A percentile compares a stretch with the other conserved stretches of the same genome.
phyloP scores from a whole-genome alignment of 1,140 invertebrate species.

The Antheraea mylitta region DNA sequence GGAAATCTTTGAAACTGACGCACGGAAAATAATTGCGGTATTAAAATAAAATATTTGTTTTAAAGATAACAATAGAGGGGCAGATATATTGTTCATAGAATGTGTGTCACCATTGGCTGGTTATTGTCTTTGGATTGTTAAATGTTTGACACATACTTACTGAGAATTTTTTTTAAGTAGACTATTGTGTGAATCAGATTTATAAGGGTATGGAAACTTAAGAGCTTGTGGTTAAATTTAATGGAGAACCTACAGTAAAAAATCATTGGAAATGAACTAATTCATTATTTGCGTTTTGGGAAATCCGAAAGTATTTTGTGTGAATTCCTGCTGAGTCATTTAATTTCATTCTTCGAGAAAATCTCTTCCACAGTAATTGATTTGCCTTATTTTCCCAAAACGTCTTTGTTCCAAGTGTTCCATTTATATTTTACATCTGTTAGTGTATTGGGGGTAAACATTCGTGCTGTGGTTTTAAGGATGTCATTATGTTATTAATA shows the following conservation, averaged over 20 bases:
- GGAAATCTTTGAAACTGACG: background rate
- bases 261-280: too few relatives aligned
- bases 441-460: background rate
- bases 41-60: background rate
- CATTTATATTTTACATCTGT: background rate
- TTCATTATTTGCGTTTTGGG: too few relatives aligned
- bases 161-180: background rate
- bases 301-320: background rate
- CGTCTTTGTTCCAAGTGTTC: background rate
- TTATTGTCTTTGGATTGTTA: background rate
- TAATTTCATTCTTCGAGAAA: background rate
- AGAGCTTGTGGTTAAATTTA: too few relatives aligned
- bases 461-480: background rate
- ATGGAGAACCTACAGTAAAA: too few relatives aligned
- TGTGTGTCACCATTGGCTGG: background rate
- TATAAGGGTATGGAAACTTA: background rate
- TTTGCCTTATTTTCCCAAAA: background rate
- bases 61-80: background rate
- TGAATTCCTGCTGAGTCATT: background rate
- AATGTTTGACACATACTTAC: background rate
- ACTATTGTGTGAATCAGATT: background rate
- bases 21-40: background rate
- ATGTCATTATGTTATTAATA: background rate
- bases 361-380: background rate
- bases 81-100: background rate